A percentile compares a stretch with the other conserved stretches of the same genome.
Conservation (phyloP, 2,113 vertebrate species). For the Centropus bengalensis region DNA sequence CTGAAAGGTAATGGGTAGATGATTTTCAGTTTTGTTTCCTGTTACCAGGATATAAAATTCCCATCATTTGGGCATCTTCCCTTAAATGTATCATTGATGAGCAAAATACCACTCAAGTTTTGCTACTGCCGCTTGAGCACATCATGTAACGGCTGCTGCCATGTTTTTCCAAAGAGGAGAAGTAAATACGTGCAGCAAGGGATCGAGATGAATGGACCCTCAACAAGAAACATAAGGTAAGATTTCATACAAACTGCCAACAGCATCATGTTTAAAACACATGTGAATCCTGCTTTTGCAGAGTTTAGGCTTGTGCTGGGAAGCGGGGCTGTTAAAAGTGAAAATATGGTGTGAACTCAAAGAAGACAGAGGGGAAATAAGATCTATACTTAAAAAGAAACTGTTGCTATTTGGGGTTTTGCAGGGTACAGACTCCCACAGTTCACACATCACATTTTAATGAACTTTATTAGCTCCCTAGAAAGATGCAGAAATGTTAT, state of each 20-base stretch:
- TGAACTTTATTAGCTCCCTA: background rate
- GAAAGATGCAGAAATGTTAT: rapidly evolving
- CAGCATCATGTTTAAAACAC: rapidly evolving
- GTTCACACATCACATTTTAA: rapidly evolving
- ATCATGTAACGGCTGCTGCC: rapidly evolving
- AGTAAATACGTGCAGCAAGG: rapidly evolving
- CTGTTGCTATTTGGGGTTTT: background rate
- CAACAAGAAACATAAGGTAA: rapidly evolving
- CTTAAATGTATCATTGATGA: rapidly evolving
- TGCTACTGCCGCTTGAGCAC: background rate
- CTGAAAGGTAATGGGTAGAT: rapidly evolving
- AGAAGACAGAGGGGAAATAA: background rate
- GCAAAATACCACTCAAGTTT: rapidly evolving
- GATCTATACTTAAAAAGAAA: background rate
- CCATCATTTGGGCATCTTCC: rapidly evolving
- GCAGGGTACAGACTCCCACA: rapidly evolving
- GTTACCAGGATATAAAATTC: background rate
- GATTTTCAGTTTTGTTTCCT: background rate
- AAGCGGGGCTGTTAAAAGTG: background rate
- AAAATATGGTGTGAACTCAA: rapidly evolving
- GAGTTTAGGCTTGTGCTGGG: background rate
- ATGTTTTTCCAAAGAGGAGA: background rate
- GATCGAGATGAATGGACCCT: rapidly evolving
- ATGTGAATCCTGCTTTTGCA: rapidly evolving
- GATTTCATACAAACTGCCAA: rapidly evolving